Base-by-base conservation (phyloP, 2,113 vertebrate genomes). In the Petrocephalus zakoni region DNA sequence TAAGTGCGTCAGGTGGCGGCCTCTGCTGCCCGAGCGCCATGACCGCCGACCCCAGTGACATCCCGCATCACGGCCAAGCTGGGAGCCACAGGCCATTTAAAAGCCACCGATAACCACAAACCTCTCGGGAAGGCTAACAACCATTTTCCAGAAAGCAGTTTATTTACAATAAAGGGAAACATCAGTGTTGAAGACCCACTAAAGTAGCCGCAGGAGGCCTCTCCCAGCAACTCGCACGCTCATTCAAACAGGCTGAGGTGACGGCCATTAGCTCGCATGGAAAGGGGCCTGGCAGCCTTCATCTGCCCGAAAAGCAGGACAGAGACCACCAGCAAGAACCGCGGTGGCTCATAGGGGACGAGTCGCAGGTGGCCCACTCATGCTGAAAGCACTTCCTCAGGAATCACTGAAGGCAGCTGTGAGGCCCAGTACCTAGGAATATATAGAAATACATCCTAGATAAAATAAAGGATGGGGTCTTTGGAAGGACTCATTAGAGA, bases 321-420 rank as follows among this genome's bases (percentile, higher is more conserved):
- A 61, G 49, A 87, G 91, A 93, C 91, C 91, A 91, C 92, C 93
- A 92, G 90, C 22, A 7, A 47, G 87, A 92, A 90, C 93, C 91
- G 93, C 68, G 47, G 88, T 19, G 89, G 87, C 86, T 87, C 25
- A 37, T 88, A 86, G 34, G 29, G 19, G 42, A 8, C 15, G 22
- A 25, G 15, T n/a, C 2, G 17, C 53, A 55, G 53, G 17, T 4
- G 17, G 53, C 10, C 2, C 25, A 11, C 25, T 34, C 25, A 29
- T 34, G 64, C 64, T 72, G 25, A 8, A 72, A 25, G 25, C 0
- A 2, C 64, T 29, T 72, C 10, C 4, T 34, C 25, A 72, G 25
- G 25, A 29, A 34, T 29, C 25, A 72, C 29, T 72, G 64, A 72
- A 34, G 25, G 64, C 25, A 72, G 64, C 11, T 29, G 29, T 25